Conservation (phyloP, 2,888 invertebrate species). For the Sarcophaga carnaria region DNA sequence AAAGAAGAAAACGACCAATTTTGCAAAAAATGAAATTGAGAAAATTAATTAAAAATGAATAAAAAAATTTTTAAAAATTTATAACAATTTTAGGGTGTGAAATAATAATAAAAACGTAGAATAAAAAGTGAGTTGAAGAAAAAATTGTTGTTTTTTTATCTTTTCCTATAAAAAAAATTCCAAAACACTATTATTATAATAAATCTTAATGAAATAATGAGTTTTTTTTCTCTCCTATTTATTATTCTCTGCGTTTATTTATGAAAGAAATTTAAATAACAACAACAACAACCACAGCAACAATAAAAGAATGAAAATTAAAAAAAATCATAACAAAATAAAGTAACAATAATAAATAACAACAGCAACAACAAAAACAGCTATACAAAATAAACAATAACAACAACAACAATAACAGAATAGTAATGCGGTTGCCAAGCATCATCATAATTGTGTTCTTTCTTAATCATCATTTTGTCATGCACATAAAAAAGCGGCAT, state of each 20-base stretch:
- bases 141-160: not conserved
- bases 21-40: conserved; percentile 64
- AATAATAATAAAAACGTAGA: not conserved
- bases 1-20: conserved; percentile 45
- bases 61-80: not conserved
- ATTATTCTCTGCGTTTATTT: conserved; percentile 28
- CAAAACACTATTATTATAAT: conserved; percentile 6
- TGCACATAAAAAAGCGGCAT: conserved; percentile 57
- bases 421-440: conserved; percentile 52
- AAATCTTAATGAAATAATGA: conserved; percentile 42
- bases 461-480: conserved; percentile 41
- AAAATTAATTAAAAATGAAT: conserved; percentile 7
- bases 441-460: conserved; percentile 49
- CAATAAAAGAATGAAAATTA: conserved; percentile 31
- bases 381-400: conserved; percentile 1
- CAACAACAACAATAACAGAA: conserved; percentile 38
- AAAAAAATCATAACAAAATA: conserved; percentile 29
- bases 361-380: conserved; percentile 24
- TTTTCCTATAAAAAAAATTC: conserved; percentile 27
- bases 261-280: conserved; percentile 52
- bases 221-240: not conserved
- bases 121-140: conserved; percentile 39
- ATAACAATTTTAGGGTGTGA: too few species aligned
- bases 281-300: conserved; percentile 29
- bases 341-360: conserved; percentile 47